These are phyloP conservation scores for Epistrophe grossulariae DNA, from an alignment of 2,888 invertebrate genomes.

Conservation along the genomic window DNA sequence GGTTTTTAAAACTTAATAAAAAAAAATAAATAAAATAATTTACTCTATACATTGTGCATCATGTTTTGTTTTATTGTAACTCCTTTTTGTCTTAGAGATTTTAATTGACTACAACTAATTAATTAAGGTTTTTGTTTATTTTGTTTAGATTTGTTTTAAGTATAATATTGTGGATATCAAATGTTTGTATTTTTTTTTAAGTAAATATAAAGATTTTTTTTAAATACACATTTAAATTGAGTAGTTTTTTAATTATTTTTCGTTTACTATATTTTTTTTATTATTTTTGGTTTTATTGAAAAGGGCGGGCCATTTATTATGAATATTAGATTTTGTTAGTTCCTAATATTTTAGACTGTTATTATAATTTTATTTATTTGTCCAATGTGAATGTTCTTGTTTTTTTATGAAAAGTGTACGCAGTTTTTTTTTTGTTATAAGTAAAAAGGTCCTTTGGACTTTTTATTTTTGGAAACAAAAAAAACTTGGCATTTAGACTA, in stretches of 20 bases:
- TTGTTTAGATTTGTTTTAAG: conserved; percentile 50
- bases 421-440: conserved; percentile 12
- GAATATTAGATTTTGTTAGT: conserved; percentile 63
- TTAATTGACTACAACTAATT: conserved; percentile 75
- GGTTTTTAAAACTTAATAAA: conserved; percentile 17
- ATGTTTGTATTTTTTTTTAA: conserved; percentile 63
- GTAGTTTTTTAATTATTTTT: conserved; percentile 54
- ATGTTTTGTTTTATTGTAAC: conserved; percentile 38
- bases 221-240: conserved; percentile 74
- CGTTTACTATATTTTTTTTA: conserved; percentile 30
- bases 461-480: conserved; percentile 3
- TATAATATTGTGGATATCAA: conserved; percentile 73
- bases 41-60: conserved; percentile 71
- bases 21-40: background rate
- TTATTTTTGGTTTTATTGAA: conserved; percentile 49
- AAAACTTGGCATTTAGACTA: conserved; percentile 33
- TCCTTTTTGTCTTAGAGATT: conserved; percentile 56
- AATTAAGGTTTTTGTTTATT: conserved; percentile 45
- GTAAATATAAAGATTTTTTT: conserved; percentile 73
- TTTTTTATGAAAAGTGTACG: conserved; percentile 31
- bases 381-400: conserved; percentile 45
- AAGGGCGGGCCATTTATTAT: conserved; percentile 74
- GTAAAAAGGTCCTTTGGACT: conserved; percentile 8
- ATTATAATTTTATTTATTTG: conserved; percentile 33
- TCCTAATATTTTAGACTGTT: conserved; percentile 54